Evolutionary conservation across 2,888 invertebrate species (phyloP), one percentile per base, ranked within the genome.

Genomic region (Zaprionus obscuricornis): DNA sequence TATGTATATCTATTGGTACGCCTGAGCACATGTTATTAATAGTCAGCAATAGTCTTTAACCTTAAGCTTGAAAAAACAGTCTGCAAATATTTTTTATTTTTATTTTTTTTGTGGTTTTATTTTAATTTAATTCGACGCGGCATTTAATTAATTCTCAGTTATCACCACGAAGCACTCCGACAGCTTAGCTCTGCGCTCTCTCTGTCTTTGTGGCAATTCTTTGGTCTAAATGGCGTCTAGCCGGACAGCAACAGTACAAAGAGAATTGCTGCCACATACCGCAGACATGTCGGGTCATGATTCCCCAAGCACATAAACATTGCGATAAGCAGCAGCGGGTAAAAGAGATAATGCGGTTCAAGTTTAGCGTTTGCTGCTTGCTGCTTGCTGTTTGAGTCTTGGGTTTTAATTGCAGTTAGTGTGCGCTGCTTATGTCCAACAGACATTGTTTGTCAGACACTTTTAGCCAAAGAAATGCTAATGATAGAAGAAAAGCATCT

Each of bases 101-200:
- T 17, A 1, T 13, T 14, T 13, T 4, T 27, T 37, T 31, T 39
- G 34, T n/a, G 17, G n/a, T 58, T 58, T 66, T 57, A 60, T 66
- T 79, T 76, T 66, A 79, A 73, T 69, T 77, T 73, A 62, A 79
- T 70, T 66, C 65, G 59, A 39, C 57, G 57, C 66, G 65, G 66
- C 78, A 76, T 87, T 87, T 86, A 88, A 88, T 88, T 88, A 88
- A 88, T 88, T 88, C 77, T 72, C 77, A 81, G 85, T 86, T 88
- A 88, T 88, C 86, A 76, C 78, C 85, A 54, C 81, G 62, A 50
- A 64, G 27, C 63, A 67, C 67, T 54, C 37, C 66, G 74, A 73
- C 78, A 66, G 65, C 51, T 66, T 60, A 54, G 47, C 69, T 66
- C 52, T 66, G 60, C 51, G 34, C 52, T 40, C 24, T 11, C 56